Percentiles rank a stretch among this genome's conserved stretches.
Conservation (phyloP, 2,113 vertebrate genomes). For the Pterophyllum scalare region DNA sequence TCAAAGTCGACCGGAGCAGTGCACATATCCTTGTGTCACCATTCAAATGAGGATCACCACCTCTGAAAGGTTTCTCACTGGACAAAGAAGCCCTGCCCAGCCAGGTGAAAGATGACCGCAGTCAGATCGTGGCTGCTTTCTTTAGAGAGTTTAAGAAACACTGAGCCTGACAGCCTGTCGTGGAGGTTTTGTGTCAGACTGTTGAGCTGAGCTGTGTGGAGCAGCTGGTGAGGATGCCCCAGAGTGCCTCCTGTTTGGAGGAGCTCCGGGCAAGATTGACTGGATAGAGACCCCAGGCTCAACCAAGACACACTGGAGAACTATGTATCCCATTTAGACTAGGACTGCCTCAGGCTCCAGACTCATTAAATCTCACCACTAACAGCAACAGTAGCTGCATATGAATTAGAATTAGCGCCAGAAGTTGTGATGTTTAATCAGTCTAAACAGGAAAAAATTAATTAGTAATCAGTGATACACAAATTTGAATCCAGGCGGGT, state of each 20-base stretch:
- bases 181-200: conserved; percentile 27
- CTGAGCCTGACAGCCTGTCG: neutral
- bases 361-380: conserved; percentile 30
- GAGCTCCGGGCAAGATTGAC: conserved; percentile 11
- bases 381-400: conserved; percentile 16
- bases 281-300: conserved; percentile 13
- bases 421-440: neutral
- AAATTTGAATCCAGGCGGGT: neutral
- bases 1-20: neutral
- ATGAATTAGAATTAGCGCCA: neutral
- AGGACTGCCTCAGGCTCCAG: conserved; percentile 12
- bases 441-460: neutral
- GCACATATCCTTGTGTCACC: neutral
- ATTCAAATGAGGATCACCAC: conserved; percentile 2
- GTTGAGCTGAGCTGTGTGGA: neutral
- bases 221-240: conserved; percentile 49
- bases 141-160: conserved; percentile 19
- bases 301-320: conserved; percentile 7
- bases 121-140: neutral
- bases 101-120: conserved; percentile 12
- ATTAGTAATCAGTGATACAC: neutral
- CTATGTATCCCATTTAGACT: conserved; percentile 29
- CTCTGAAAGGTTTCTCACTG: neutral
- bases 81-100: conserved; percentile 2
- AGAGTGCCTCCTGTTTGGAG: conserved; percentile 18